Evolutionary conservation across 64 coral and sea anemone species (phyloP).

Genomic region (Hydrozoanthus tunicans): DNA sequence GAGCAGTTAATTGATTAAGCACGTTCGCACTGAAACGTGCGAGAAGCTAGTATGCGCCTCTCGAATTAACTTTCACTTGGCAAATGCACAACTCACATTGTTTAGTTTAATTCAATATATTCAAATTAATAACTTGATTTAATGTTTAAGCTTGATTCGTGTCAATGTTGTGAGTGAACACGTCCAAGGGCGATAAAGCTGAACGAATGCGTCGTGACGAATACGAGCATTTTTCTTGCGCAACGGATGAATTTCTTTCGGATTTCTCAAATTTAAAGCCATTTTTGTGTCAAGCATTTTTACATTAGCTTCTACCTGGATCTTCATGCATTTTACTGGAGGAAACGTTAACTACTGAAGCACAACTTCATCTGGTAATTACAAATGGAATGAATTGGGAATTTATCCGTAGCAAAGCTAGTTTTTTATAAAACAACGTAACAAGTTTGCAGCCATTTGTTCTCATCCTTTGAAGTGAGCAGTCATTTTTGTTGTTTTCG

Average conservation of each 20-base stretch:
- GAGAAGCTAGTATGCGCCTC: slow-evolving; percentile 14
- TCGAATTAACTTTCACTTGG: slow-evolving; percentile 18
- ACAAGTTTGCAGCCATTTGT: too few relatives aligned
- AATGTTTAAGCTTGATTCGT: slow-evolving; percentile 39
- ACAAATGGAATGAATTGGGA: not conserved
- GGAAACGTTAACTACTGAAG: slow-evolving; percentile 37
- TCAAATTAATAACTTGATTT: slow-evolving; percentile 52
- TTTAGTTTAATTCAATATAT: slow-evolving; percentile 49
- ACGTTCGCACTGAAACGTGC: slow-evolving; percentile 56
- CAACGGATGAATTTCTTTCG: not conserved
- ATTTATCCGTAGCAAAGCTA: not conserved
- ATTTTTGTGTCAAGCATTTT: slow-evolving; percentile 26
- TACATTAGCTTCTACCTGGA: not conserved
- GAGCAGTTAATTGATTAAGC: slow-evolving; percentile 32
- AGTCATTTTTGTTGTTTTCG: too few relatives aligned
- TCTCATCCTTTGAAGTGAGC: too few relatives aligned
- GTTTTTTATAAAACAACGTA: too few relatives aligned
- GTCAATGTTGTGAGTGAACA: slow-evolving; percentile 20
- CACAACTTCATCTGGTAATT: slow-evolving; percentile 54
- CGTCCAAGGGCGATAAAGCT: not conserved
- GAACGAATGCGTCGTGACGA: not conserved
- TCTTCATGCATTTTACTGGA: slow-evolving; percentile 59
- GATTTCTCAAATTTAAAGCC: not conserved
- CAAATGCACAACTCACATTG: not conserved
- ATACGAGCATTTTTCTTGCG: not conserved